Conservation (phyloP, 30 jellyfish, hydroid and myxozoan species). For the Haliclystus octoradiatus region DNA sequence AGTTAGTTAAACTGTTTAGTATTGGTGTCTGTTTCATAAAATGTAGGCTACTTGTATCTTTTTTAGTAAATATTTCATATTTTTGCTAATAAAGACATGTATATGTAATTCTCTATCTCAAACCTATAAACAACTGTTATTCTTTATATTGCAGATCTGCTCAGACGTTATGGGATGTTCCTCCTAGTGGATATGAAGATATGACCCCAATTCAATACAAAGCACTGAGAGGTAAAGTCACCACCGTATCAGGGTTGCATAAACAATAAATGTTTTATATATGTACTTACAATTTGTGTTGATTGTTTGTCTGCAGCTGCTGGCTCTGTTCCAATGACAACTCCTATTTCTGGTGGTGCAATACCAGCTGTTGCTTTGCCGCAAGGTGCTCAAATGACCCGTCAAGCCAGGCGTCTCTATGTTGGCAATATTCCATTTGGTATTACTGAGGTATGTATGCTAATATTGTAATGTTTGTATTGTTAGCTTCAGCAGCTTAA, state of each 20-base stretch:
- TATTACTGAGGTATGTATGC: conserved; percentile 75
- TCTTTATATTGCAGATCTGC: conserved; percentile 21
- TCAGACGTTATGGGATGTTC: conserved; percentile 92
- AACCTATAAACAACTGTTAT: too few relatives aligned
- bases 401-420: conserved; percentile 95
- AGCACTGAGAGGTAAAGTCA: conserved; percentile 74
- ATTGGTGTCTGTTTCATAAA: too few relatives aligned
- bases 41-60: neutral
- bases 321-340: conserved; percentile 92
- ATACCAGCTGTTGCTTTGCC: conserved; percentile 99
- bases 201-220: conserved; percentile 90
- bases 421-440: conserved; percentile 98
- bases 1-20: neutral
- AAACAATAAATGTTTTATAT: too few relatives aligned
- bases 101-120: neutral
- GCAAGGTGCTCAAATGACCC: conserved; percentile 98
- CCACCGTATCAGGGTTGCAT: too few relatives aligned
- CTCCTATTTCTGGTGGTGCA: conserved; percentile 98
- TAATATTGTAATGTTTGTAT: too few relatives aligned
- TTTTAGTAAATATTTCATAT: too few relatives aligned
- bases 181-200: conserved; percentile 96
- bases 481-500: too few relatives aligned
- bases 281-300: too few relatives aligned
- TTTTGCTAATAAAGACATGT: neutral
- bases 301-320: conserved; percentile 91